phyloP scores from a whole-genome alignment of 2,113 vertebrate genomes.

The Neolamprologus cancellatus region DNA sequence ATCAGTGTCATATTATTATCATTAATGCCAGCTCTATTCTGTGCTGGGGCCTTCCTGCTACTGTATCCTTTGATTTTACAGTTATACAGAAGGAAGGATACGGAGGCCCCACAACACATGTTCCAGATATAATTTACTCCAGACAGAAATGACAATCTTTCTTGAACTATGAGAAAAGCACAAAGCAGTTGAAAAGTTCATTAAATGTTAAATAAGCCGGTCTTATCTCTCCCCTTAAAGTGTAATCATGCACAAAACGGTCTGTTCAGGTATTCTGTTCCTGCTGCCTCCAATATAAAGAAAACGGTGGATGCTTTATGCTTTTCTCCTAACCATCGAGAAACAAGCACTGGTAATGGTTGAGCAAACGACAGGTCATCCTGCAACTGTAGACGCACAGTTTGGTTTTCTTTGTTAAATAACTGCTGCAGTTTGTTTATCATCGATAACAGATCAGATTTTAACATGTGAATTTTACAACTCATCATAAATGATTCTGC shows the following conservation, averaged over 20 bases:
- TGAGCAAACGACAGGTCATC: background rate
- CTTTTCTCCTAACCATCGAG: background rate
- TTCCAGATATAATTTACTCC: background rate
- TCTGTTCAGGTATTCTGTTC: background rate
- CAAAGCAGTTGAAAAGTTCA: background rate
- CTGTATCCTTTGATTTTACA: background rate
- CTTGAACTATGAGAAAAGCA: background rate
- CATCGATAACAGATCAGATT: background rate
- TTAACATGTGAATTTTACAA: background rate
- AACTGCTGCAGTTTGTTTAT: background rate
- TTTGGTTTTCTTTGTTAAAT: background rate
- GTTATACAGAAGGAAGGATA: background rate
- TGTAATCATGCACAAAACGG: background rate
- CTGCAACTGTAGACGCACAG: background rate
- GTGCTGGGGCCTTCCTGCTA: background rate
- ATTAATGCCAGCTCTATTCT: background rate
- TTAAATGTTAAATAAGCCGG: background rate
- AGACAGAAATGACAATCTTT: background rate
- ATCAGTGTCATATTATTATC: fast-evolving
- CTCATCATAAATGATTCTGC: background rate
- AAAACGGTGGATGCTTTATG: background rate
- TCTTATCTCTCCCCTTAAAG: background rate
- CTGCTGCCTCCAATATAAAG: background rate
- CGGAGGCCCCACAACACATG: background rate
- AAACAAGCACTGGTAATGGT: fast-evolving